Percentiles rank a stretch among this genome's conserved stretches.
Evolutionary conservation across 2,797 vertebrate species (phyloP).

Genomic region (Helicolenus hilgendorfi): DNA sequence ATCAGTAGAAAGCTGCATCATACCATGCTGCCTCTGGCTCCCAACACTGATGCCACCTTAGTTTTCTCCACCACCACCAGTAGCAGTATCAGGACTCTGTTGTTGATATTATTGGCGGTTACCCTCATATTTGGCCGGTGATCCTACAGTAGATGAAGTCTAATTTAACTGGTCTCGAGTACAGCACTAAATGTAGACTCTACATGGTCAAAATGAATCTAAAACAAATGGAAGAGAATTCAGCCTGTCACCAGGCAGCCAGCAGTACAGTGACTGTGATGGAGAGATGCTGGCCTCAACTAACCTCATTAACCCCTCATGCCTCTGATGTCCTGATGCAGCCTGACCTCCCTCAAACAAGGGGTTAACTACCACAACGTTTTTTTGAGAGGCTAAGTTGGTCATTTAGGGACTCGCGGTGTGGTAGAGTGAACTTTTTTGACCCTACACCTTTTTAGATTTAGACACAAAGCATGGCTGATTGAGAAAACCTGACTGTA

Average conservation of each 20-base stretch:
- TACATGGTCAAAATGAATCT: neutral
- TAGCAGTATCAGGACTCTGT: neutral
- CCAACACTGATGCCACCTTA: neutral
- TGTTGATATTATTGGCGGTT: too few relatives aligned
- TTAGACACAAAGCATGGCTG: slow-evolving; percentile 1
- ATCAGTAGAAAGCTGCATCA: neutral
- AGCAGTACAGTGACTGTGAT: slow-evolving; percentile 12
- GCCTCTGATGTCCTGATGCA: slow-evolving; percentile 49
- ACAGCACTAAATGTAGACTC: neutral
- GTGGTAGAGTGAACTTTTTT: slow-evolving; percentile 14
- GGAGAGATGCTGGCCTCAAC: slow-evolving; percentile 9
- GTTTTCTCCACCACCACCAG: neutral
- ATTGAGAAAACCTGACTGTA: slow-evolving; percentile 1
- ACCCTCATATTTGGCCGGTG: too few relatives aligned
- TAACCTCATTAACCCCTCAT: slow-evolving; percentile 55
- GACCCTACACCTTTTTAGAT: slow-evolving; percentile 22
- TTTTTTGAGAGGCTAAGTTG: slow-evolving; percentile 3
- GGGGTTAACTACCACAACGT: slow-evolving; percentile 32
- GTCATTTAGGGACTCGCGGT: slow-evolving; percentile 14
- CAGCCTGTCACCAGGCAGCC: slow-evolving; percentile 3
- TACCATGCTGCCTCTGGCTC: too few relatives aligned
- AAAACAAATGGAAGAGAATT: neutral
- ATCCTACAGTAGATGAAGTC: too few relatives aligned
- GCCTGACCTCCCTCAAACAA: slow-evolving; percentile 52
- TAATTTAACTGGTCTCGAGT: neutral